Base-by-base conservation (phyloP, 2,113 vertebrate species). In the Willisornis vidua region DNA sequence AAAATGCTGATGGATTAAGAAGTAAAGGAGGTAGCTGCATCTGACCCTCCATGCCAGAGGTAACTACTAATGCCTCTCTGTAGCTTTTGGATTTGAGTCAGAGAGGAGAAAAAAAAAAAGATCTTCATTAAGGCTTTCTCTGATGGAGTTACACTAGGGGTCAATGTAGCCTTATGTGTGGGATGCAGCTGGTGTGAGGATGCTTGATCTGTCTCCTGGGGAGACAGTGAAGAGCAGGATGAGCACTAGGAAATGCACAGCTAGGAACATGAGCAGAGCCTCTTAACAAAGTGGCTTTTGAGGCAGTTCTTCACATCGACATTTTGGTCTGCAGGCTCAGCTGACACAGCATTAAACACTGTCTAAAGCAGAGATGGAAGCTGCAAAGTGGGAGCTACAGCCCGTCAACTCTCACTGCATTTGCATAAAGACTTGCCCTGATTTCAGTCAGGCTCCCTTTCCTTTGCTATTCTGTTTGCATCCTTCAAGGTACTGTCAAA, bases 61-160 rank as follows among this genome's bases (percentile, higher is more conserved):
- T 31, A 85, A 59, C 66, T 43, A 33, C n/a, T 74, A 43, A 81
- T 62, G 28, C 83, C 45, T 49, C 61, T 70, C 37, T 63, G 24
- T 51, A 81, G 61, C 78, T 87, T 85, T 41, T 59, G 43, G 77
- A 91, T 75, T n/a, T 75, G 54, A 85, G 48, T 86, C 63, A 79
- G 39, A 57, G n/a, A 19, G 46, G 28, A 11, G 28, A 11, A 26
- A 26, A 79, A 85, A 84, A 35, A 51, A 45, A 41, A 41, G 41
- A 46, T 71, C 46, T 67, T 63, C 37, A 55, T 15, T 41, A 77
- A 91, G 11, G 79, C 76, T 93, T 76, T 78, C 81, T 67, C 29
- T 0, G 12, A n/a, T 29, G 19, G 79, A 85, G 26, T 57, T 65
- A 95, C 52, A 51, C 62, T 54, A 86, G 70, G 28, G 62, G 89